Evolutionary conservation across 2,797 vertebrate species (phyloP).

Genomic region (Coregonus suidteri): DNA sequence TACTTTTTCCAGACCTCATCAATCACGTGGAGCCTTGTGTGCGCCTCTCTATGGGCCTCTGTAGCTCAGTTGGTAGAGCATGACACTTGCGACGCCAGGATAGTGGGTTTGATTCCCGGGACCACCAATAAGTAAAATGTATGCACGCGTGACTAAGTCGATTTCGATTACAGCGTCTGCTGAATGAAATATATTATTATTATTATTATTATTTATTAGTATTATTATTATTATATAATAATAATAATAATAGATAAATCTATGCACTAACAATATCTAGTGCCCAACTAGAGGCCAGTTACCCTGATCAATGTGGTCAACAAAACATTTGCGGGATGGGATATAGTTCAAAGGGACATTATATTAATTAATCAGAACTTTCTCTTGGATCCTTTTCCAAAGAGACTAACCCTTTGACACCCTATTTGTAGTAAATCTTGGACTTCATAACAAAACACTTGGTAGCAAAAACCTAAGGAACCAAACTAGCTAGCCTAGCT

Average conservation of each 20-base stretch:
- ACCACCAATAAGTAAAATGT: too few relatives aligned
- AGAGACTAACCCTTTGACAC: conserved; percentile 46
- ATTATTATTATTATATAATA: too few relatives aligned
- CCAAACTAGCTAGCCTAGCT: too few relatives aligned
- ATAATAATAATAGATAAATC: too few relatives aligned
- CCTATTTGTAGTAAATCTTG: conserved; percentile 3
- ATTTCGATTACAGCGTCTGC: too few relatives aligned
- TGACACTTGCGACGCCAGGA: too few relatives aligned
- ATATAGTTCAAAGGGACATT: conserved; percentile 33
- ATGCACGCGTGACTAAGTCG: too few relatives aligned
- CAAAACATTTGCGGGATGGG: conserved; percentile 54
- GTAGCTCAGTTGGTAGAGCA: too few relatives aligned
- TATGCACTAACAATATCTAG: neutral
- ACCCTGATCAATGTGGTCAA: conserved; percentile 47
- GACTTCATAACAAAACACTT: conserved; percentile 40
- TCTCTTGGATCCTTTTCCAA: neutral
- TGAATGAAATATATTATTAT: too few relatives aligned
- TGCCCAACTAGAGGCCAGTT: conserved; percentile 44
- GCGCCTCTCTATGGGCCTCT: conserved; percentile 31
- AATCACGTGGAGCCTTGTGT: conserved; percentile 27
- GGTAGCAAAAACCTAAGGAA: too few relatives aligned
- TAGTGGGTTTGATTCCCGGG: too few relatives aligned
- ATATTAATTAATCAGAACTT: neutral
- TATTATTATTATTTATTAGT: too few relatives aligned
- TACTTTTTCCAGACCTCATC: conserved; percentile 51